These are phyloP conservation scores for Proisotoma minuta DNA, from an alignment of 2,888 invertebrate species.

Conservation along the genomic window DNA sequence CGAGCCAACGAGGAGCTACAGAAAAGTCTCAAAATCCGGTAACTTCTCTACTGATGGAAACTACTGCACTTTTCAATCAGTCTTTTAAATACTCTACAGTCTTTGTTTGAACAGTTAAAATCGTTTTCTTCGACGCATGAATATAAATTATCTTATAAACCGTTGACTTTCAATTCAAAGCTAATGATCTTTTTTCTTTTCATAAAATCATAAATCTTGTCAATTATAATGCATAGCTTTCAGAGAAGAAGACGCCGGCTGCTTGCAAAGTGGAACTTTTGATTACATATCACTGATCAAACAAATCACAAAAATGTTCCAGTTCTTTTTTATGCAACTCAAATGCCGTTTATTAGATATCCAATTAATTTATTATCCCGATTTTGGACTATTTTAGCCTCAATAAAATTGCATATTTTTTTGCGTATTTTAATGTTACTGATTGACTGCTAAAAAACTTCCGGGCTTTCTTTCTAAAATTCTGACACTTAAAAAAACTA, in stretches of 20 bases:
- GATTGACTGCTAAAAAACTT: conserved; percentile 18
- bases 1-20: background rate
- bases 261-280: no score
- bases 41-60: background rate
- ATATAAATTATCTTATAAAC: no score
- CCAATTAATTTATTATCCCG: background rate
- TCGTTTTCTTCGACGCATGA: conserved; percentile 5
- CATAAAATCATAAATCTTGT: no score
- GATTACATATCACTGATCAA: no score
- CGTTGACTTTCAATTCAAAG: no score
- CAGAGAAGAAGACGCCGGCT: no score
- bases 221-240: no score
- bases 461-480: background rate
- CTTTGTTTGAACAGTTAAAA: background rate
- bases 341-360: background rate
- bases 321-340: background rate
- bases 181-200: no score
- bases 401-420: conserved; percentile 3
- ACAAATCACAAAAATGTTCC: no score
- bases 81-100: no score
- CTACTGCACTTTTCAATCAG: background rate
- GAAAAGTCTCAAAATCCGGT: conserved; percentile 1
- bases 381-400: conserved; percentile 17
- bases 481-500: background rate
- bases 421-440: background rate